Conservation (phyloP, 37 sponge, comb jelly and placozoan genomes). For the Spongilla lacustris region DNA sequence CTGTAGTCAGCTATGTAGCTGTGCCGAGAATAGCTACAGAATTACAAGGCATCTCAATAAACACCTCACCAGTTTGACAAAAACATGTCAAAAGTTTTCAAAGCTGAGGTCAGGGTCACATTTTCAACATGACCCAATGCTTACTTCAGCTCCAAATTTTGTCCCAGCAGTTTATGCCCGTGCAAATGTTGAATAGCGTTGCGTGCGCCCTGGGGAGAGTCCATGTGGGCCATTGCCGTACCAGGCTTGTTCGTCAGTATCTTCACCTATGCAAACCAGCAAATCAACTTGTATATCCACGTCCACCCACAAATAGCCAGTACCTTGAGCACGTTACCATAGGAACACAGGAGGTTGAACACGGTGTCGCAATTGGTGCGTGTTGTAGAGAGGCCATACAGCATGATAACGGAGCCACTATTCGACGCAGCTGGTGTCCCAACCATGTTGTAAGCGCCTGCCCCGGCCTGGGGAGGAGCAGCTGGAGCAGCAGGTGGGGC, state of each 20-base stretch:
- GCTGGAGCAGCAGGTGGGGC: background rate
- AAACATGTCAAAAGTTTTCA: background rate
- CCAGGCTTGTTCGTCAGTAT: constrained; percentile 87
- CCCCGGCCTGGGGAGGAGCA: constrained; percentile 7
- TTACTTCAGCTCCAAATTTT: constrained; percentile 81
- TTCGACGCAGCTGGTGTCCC: constrained; percentile 59
- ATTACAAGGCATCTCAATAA: background rate
- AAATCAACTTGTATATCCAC: background rate
- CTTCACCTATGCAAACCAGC: constrained; percentile 59
- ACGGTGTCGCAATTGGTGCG: constrained; percentile 80
- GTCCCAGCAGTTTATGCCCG: constrained; percentile 73
- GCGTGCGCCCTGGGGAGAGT: constrained; percentile 70
- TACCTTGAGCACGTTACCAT: constrained; percentile 91
- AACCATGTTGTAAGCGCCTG: constrained; percentile 45
- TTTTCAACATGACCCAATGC: background rate
- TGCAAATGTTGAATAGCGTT: constrained; percentile 88
- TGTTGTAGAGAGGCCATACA: constrained; percentile 76
- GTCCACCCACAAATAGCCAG: background rate
- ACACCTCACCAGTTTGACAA: background rate
- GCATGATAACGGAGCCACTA: constrained; percentile 87
- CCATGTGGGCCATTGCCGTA: constrained; percentile 94
- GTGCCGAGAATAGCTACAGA: constrained; percentile 80
- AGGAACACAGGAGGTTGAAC: constrained; percentile 92
- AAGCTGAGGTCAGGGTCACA: background rate
- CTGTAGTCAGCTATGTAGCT: constrained; percentile 90